Evolutionary conservation across 2,797 vertebrate genomes (phyloP), one percentile per base, ranked within the genome.

Genomic region (Rhincodon typus): DNA sequence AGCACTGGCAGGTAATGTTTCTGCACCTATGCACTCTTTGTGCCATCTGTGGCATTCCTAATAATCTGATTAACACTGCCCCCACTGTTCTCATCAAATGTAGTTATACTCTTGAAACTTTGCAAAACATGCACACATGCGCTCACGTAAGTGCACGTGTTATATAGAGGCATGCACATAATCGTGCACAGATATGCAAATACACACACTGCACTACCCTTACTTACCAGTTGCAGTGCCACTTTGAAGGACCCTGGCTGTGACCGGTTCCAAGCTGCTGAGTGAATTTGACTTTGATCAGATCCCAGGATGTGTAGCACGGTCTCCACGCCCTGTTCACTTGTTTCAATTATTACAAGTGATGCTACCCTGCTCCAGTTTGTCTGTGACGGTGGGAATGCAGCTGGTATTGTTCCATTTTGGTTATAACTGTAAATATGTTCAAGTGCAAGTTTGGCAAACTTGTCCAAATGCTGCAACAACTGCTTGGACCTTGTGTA

Each of bases 201-300:
- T 27, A 57, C 87, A 34, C 53, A 53, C 4, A 19, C 17, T 88
- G 87, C 27, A 90, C 2, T 95, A 72, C 62, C n/a, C 42, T 50
- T 38, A 96, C 98, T 97, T 96, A 98, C 98, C 96, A 98, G 96
- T 96, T 97, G 97, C 96, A 98, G 97, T 0, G 98, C 98, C 96
- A 98, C 95, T 96, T 98, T 98, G 97, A 97, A 98, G 15, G 96
- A 97, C 69, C 96, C 97, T 10, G 96, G 97, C 15, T 96, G 96
- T 0, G 19, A 95, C 0, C 87, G 96, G 0, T 0, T 0, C 30
- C 96, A 97, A 72, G 84, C 69, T 5, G 96, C 94, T 5, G 30
- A 8, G 69, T 62, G 84, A 30, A 30, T 79, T 53, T 88, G 34
- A 62, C 50, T 88, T 53, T 30, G 30, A 72, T 15, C 82, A 2